phyloP scores from a whole-genome alignment of 2,888 invertebrate genomes.

The Argynnis bischoffii region DNA sequence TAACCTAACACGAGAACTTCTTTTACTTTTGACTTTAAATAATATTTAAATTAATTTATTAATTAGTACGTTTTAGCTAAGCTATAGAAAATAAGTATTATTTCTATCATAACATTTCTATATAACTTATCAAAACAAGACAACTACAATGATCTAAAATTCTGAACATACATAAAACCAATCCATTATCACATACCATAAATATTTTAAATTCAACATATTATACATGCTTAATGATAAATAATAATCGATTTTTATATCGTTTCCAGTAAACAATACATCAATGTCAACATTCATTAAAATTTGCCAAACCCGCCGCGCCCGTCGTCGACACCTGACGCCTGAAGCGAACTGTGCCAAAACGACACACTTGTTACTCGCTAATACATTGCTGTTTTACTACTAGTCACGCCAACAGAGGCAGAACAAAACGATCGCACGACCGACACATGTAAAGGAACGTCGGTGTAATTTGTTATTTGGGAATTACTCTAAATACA shows the following conservation, averaged over 20 bases:
- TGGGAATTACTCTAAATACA: conserved; percentile 30
- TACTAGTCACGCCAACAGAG: conserved; percentile 17
- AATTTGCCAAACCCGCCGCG: conserved; percentile 58
- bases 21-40: too few relatives aligned
- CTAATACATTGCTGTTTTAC: conserved; percentile 47
- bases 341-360: conserved; percentile 48
- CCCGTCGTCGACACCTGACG: conserved; percentile 58
- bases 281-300: conserved; percentile 69
- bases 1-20: too few relatives aligned
- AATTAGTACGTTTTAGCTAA: too few relatives aligned
- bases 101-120: too few relatives aligned
- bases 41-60: too few relatives aligned
- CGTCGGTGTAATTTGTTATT: conserved; percentile 12
- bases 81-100: too few relatives aligned
- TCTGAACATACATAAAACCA: too few relatives aligned
- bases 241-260: not conserved
- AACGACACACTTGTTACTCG: conserved; percentile 42
- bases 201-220: not conserved
- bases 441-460: conserved; percentile 9
- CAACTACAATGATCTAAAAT: too few relatives aligned
- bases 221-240: not conserved
- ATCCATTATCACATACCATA: too few relatives aligned
- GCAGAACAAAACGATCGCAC: conserved; percentile 20
- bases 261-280: conserved; percentile 51
- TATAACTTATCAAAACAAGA: too few relatives aligned